Evolutionary conservation across 1,140 invertebrate genomes (phyloP).

Genomic region (Mactra quadrangularis): DNA sequence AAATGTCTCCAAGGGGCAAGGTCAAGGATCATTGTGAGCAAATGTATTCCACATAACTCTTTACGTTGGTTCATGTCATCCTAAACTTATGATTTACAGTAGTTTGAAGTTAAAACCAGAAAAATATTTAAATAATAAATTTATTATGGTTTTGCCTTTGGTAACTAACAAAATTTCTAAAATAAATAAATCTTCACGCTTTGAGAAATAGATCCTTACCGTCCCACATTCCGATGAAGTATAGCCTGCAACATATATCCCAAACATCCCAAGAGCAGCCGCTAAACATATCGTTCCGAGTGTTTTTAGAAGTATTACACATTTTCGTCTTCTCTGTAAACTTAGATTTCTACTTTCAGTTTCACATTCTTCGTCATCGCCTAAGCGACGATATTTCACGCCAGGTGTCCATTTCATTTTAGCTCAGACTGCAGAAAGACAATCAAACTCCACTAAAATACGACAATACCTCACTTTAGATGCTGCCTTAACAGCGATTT

Average conservation of each 20-base stretch:
- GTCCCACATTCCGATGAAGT: constrained; percentile 1
- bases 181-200: background rate
- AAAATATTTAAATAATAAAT: background rate
- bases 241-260: constrained; percentile 15
- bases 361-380: background rate
- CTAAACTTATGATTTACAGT: background rate
- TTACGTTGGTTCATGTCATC: no score
- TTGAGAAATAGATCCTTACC: background rate
- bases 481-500: no score
- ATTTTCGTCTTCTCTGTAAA: background rate
- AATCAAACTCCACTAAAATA: no score
- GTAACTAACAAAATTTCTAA: background rate
- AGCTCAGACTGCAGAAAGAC: no score
- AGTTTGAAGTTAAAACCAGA: background rate
- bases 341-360: constrained; percentile 40
- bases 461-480: no score
- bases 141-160: background rate
- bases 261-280: constrained; percentile 5
- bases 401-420: no score
- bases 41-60: no score
- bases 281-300: constrained; percentile 17
- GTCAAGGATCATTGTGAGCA: no score
- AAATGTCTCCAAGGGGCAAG: no score
- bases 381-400: no score
- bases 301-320: constrained; percentile 12